Evolutionary conservation across 2,113 vertebrate species (phyloP), one percentile per base, ranked within the genome.

Genomic region (Eupsittula cactorum): DNA sequence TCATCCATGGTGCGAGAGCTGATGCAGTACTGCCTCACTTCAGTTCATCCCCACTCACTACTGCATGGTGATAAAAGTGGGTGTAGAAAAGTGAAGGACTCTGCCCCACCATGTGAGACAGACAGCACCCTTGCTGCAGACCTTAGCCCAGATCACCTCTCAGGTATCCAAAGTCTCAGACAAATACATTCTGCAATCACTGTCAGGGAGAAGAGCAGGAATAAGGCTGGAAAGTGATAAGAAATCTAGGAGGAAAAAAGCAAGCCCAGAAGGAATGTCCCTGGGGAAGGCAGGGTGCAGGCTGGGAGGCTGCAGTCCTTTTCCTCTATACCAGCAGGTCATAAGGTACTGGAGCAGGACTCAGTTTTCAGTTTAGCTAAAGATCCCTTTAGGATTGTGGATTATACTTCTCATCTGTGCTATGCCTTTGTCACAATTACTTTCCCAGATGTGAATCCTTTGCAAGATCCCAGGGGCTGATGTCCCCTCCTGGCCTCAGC

Each of bases 81-180:
- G 50, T 23, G 6, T 15, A 46, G 31, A 73, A 9, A 50, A 6
- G 37, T 53, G 74, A 91, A 90, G 49, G 16, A 73, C 28, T 25
- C 11, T 31, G 9, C n/a, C 37, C 19, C 37, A n/a, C 5, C 81
- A 75, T 0, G 0, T 60, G 13, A 77, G 68, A 77, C 25, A 82
- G 29, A 4, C 23, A 75, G 63, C 47, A 53, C 29, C 44, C 75
- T 50, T 69, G 70, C 35, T 55, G 55, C 29, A 80, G 55, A 18
- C 52, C 25, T 25, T 33, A 76, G 68, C 23, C 24, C 25, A 59
- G 46, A 60, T 8, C 21, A 67, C 27, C 18, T 73, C 37, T 67
- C 33, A 12, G 28, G 37, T 44, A 28, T 16, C 28, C 53, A 64
- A 27, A 80, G 42, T 39, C 31, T 73, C 53, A 67, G 44, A 37